Percentiles rank a stretch among this genome's conserved stretches.
Conservation (phyloP, 2,888 invertebrate species). For the Drosophila hamatofila region DNA sequence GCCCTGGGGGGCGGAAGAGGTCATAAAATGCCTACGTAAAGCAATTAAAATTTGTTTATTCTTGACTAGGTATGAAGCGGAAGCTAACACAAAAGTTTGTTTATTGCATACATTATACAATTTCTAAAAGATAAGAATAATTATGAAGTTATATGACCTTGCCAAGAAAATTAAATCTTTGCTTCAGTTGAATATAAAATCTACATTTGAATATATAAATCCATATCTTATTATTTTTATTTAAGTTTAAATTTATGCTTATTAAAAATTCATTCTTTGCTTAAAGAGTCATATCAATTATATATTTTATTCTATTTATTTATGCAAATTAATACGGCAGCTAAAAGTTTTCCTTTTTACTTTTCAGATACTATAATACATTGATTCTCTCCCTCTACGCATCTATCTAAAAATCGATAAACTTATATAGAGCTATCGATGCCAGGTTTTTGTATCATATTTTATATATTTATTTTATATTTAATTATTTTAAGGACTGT, state of each 20-base stretch:
- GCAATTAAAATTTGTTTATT: conserved; percentile 24
- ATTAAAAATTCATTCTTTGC: background rate
- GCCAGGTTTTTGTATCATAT: too few species aligned
- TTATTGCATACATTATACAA: conserved; percentile 10
- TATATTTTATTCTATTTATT: too few species aligned
- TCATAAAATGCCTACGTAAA: conserved; percentile 12
- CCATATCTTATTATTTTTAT: background rate
- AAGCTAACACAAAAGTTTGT: conserved; percentile 1
- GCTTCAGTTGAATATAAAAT: too few species aligned
- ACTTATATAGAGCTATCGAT: background rate
- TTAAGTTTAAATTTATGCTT: background rate
- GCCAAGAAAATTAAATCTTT: background rate
- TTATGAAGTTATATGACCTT: background rate
- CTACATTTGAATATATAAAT: background rate
- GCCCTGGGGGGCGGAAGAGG: conserved; percentile 1
- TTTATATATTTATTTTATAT: too few species aligned
- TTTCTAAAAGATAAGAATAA: conserved; percentile 2
- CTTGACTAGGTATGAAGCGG: conserved; percentile 14
- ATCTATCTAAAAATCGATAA: conserved; percentile 3
- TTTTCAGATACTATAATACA: background rate
- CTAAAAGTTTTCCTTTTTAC: background rate
- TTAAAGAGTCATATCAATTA: too few species aligned
- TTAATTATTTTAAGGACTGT: background rate
- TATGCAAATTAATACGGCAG: too few species aligned
- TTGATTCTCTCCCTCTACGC: too few species aligned